Conservation (phyloP, 2,797 vertebrate genomes). For the Gambelia wislizenii region DNA sequence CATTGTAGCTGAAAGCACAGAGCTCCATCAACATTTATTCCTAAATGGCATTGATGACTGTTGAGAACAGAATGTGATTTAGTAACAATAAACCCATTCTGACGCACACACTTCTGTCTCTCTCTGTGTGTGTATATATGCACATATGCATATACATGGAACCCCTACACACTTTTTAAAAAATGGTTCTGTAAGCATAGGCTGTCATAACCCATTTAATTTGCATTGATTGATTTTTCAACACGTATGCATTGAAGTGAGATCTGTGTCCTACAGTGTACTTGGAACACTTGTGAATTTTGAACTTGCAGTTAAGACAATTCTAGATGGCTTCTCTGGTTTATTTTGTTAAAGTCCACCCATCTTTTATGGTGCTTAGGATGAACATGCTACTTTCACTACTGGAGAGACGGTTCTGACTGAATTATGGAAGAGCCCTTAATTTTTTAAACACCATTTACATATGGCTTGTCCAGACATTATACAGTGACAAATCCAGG, state of each 20-base stretch:
- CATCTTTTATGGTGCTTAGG: background rate
- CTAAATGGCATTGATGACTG: slow-evolving; percentile 46
- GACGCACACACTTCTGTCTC: no score
- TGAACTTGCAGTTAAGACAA: slow-evolving; percentile 39
- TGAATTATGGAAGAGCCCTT: background rate
- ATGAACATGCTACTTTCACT: background rate
- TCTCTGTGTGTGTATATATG: no score
- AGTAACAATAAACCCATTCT: slow-evolving; percentile 62
- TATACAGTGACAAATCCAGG: background rate
- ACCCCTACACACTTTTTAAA: background rate
- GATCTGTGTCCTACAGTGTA: accelerated
- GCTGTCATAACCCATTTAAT: slow-evolving; percentile 44
- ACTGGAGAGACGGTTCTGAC: no score
- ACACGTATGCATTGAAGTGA: background rate
- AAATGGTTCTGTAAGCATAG: slow-evolving; percentile 42
- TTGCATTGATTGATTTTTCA: slow-evolving; percentile 22
- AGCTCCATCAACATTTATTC: slow-evolving; percentile 40
- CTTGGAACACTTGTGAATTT: slow-evolving; percentile 20
- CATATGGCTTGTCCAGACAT: background rate
- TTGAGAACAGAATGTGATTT: slow-evolving; percentile 59
- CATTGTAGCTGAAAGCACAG: slow-evolving; percentile 40
- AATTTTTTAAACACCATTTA: background rate
- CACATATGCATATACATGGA: no score
- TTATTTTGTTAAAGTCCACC: background rate
- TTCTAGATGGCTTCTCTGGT: background rate